Evolutionary conservation across 2,888 invertebrate genomes (phyloP), one percentile per base, ranked within the genome.

Genomic region (Watsonalla cultraria): DNA sequence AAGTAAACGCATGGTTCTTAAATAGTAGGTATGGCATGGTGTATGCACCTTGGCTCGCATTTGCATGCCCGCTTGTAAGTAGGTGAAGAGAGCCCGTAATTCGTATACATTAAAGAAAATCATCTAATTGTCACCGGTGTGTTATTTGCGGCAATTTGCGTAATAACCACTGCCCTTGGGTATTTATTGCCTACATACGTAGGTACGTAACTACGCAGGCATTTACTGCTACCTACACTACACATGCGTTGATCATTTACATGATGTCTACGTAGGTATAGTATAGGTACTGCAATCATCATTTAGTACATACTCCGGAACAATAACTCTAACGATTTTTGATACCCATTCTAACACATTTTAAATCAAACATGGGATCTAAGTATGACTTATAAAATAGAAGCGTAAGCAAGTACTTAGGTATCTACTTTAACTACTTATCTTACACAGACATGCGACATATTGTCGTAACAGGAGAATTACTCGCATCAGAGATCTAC

Each of bases 111-210:
- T 77, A 75, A 72, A 76, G 74, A 74, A 74, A 74, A 77, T 78
- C 77, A 74, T 81, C 76, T 82, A 82, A 84, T 82, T 84, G 82
- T 78, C 74, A 70, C 69, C 66, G 68, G 72, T 64, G 74, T 79
- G 68, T 80, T 68, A 83, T 86, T 84, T 77, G 72, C 58, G 54
- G 77, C 72, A 72, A 84, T 86, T 85, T 84, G 84, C 80, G 76
- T 84, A 84, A 81, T 80, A 69, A 73, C 72, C 61, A 64, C 64
- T 75, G 78, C 78, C 77, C 79, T 80, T 79, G 82, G 67, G 65
- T 56, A 57, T 63, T 60, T 56, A 57, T 63, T 60, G 63, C 70
- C 66, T 65, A 63, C 64, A 70, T 66, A 66, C 61, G 58, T 61
- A 53, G 55, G 39, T 53, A 49, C 35, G 37, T 37, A 24, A 33